Evolutionary conservation across 1,140 invertebrate genomes (phyloP).

Genomic region (Pseudoatta argentina): DNA sequence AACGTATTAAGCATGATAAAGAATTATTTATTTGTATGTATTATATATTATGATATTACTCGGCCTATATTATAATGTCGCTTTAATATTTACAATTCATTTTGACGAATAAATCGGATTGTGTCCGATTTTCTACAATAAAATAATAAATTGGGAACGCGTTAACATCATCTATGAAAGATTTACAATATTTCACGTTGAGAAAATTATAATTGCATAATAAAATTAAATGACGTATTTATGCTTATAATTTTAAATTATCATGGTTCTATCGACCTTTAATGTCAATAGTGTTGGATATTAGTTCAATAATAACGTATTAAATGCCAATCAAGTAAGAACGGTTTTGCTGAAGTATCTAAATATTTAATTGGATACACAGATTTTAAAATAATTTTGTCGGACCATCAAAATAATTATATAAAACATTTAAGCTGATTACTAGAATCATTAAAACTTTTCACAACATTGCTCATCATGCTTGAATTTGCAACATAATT

Average conservation of each 20-base stretch:
- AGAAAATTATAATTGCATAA: conserved; percentile 34
- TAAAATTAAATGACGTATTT: conserved; percentile 36
- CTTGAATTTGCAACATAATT: no score
- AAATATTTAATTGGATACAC: no score
- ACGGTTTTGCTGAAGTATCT: no score
- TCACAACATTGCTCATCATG: no score
- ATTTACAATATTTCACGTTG: conserved; percentile 3
- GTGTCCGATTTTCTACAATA: neutral
- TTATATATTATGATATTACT: neutral
- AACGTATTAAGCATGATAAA: neutral
- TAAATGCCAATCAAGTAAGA: neutral
- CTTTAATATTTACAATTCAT: conserved; percentile 43
- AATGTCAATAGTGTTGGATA: neutral
- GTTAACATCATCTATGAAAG: conserved; percentile 7
- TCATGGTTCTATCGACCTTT: neutral
- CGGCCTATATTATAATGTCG: neutral
- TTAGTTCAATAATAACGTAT: conserved; percentile 4
- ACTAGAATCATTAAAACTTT: no score
- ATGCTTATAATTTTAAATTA: conserved; percentile 16
- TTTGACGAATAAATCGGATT: conserved; percentile 18
- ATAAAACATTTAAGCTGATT: no score
- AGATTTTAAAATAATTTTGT: no score
- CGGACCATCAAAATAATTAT: no score
- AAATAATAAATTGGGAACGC: conserved; percentile 11
- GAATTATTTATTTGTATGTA: conserved; percentile 29